Percentiles rank a stretch among this genome's conserved stretches.
These are phyloP conservation scores for Odontomachus brunneus DNA, from an alignment of 1,140 invertebrate species.

Conservation along the genomic window DNA sequence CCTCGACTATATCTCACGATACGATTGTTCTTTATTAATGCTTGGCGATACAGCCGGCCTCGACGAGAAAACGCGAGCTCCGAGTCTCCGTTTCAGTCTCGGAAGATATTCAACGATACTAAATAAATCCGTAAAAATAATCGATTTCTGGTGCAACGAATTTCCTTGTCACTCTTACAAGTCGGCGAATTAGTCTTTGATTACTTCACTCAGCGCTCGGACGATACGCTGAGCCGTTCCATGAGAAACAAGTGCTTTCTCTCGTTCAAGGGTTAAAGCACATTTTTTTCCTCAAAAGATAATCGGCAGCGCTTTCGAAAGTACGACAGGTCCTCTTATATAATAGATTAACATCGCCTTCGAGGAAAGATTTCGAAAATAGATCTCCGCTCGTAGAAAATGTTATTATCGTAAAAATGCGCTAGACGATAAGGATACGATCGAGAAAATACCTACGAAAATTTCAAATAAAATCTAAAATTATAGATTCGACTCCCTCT, in stretches of 20 bases:
- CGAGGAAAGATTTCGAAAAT: slow-evolving; percentile 4
- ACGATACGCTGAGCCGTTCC: not conserved
- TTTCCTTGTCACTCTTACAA: not conserved
- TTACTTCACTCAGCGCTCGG: not conserved
- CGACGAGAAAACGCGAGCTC: not conserved
- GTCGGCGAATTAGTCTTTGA: not conserved
- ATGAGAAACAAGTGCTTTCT: not conserved
- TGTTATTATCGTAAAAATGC: not conserved
- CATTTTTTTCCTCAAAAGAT: not conserved
- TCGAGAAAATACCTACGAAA: not conserved
- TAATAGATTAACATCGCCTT: slow-evolving; percentile 42
- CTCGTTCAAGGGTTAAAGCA: not conserved
- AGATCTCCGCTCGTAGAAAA: not conserved
- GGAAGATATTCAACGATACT: not conserved
- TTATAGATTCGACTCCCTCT: not conserved
- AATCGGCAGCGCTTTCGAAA: not conserved
- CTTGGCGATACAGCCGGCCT: not conserved
- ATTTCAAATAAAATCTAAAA: not conserved
- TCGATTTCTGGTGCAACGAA: not conserved
- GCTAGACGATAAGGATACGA: slow-evolving; percentile 31
- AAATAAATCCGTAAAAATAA: not conserved
- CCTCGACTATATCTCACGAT: not conserved
- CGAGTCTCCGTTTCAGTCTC: not conserved
- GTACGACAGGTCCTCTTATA: slow-evolving; percentile 1
- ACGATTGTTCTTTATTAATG: not conserved